These are phyloP conservation scores for Carposina sasakii DNA, from an alignment of 1,140 invertebrate species.

Conservation along the genomic window DNA sequence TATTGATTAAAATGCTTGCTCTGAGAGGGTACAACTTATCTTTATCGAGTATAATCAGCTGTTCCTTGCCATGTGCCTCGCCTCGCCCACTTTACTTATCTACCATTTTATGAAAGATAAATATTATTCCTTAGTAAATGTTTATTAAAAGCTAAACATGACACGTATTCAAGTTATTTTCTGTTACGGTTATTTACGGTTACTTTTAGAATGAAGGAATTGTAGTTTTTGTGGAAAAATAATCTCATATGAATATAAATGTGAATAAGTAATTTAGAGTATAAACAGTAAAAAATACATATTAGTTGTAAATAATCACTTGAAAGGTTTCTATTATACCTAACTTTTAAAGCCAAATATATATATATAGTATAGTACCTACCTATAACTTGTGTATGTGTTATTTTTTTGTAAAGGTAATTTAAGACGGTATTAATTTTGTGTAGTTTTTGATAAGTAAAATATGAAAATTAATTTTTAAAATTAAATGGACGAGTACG, in stretches of 20 bases:
- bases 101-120: background rate
- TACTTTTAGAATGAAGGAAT: slow-evolving; percentile 34
- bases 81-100: too few relatives aligned
- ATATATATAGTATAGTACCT: too few relatives aligned
- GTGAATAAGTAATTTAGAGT: slow-evolving; percentile 65
- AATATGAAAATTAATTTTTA: slow-evolving; percentile 48
- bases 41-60: too few relatives aligned
- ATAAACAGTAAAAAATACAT: slow-evolving; percentile 43
- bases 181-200: too few relatives aligned
- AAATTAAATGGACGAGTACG: slow-evolving; percentile 56
- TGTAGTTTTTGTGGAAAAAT: slow-evolving; percentile 39
- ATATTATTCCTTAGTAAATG: too few relatives aligned
- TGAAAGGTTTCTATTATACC: slow-evolving; percentile 45
- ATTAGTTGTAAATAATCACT: slow-evolving; percentile 51
- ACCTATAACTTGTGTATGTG: too few relatives aligned
- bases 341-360: too few relatives aligned
- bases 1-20: too few relatives aligned
- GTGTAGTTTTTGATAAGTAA: slow-evolving; percentile 70
- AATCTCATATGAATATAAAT: slow-evolving; percentile 43
- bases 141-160: too few relatives aligned
- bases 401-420: slow-evolving; percentile 65
- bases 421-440: slow-evolving; percentile 58
- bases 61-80: too few relatives aligned
- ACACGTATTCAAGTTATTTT: too few relatives aligned
- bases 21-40: too few relatives aligned